Percentiles rank a stretch among this genome's conserved stretches.
Conservation (phyloP, 2,113 vertebrate species). For the Sigmodon hispidus region DNA sequence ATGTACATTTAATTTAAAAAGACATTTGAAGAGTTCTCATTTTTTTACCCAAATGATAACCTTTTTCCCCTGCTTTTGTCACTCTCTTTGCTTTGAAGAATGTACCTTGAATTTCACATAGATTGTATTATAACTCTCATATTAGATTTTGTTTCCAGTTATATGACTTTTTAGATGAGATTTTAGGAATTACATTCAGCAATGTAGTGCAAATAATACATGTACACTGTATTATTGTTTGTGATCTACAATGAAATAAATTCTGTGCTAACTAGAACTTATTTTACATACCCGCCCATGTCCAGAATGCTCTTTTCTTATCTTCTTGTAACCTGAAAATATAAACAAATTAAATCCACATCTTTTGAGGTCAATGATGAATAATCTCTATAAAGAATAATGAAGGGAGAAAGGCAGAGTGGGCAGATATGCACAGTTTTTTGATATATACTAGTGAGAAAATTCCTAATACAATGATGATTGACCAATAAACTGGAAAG, state of each 20-base stretch:
- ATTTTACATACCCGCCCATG: not conserved
- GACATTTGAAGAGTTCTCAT: not conserved
- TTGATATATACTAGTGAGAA: not conserved
- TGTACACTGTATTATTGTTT: not conserved
- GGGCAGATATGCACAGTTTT: not conserved
- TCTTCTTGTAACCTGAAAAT: not conserved
- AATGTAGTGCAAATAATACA: not conserved
- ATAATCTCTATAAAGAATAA: not conserved
- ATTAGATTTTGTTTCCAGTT: not conserved
- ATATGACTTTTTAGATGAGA: not conserved
- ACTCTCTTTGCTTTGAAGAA: not conserved
- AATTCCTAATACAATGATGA: not conserved
- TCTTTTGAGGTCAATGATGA: not conserved
- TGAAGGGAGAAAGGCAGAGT: not conserved
- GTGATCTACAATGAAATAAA: not conserved
- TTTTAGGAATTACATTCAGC: slow-evolving; percentile 1
- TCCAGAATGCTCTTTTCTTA: not conserved
- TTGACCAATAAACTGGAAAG: not conserved
- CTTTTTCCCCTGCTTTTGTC: not conserved
- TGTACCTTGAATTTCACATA: not conserved
- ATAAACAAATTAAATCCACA: not conserved
- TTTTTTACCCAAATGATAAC: not conserved
- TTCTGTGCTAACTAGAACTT: too few species aligned
- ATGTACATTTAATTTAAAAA: not conserved
- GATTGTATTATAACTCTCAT: not conserved